Evolutionary conservation across 2,113 vertebrate species (phyloP).

Genomic region (Anolis sagrei): DNA sequence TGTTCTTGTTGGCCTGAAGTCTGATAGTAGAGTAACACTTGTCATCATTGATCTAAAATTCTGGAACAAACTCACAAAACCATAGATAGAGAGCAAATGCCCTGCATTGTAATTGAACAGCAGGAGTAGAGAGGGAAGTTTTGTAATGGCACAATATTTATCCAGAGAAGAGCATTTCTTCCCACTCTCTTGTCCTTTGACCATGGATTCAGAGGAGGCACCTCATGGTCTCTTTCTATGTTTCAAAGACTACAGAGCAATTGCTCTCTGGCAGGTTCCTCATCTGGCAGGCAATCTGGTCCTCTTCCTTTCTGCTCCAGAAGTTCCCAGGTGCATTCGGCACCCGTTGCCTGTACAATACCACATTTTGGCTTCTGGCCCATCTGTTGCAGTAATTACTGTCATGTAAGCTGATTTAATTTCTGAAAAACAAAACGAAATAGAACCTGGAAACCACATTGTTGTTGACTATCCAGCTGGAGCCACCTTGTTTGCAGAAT

Average conservation of each 20-base stretch:
- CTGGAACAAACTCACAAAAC: constrained; percentile 5
- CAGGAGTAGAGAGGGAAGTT: constrained; percentile 7
- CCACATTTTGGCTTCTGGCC: constrained; percentile 65
- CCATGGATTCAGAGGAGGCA: constrained; percentile 57
- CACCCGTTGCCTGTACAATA: constrained; percentile 56
- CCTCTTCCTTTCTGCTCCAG: constrained; percentile 66
- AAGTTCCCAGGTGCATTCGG: constrained; percentile 60
- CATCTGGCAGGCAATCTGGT: constrained; percentile 73
- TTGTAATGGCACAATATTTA: constrained; percentile 21
- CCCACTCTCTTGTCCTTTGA: constrained; percentile 13
- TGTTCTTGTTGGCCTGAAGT: constrained; percentile 4
- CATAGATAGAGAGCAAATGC: constrained; percentile 9
- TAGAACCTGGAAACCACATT: constrained; percentile 43
- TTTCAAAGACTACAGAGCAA: constrained; percentile 51
- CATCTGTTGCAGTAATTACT: constrained; percentile 75
- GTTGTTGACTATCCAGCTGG: constrained; percentile 26
- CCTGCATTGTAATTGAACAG: background rate
- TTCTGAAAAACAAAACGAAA: background rate
- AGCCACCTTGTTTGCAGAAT: constrained; percentile 33
- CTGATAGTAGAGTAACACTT: background rate
- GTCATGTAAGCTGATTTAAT: constrained; percentile 63
- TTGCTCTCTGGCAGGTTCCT: constrained; percentile 62
- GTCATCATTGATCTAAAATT: constrained; percentile 16
- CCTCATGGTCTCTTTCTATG: constrained; percentile 47
- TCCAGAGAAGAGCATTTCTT: background rate